Evolutionary conservation across 30 jellyfish, hydroid and myxozoan species (phyloP).

Genomic region (Haliclystus octoradiatus): DNA sequence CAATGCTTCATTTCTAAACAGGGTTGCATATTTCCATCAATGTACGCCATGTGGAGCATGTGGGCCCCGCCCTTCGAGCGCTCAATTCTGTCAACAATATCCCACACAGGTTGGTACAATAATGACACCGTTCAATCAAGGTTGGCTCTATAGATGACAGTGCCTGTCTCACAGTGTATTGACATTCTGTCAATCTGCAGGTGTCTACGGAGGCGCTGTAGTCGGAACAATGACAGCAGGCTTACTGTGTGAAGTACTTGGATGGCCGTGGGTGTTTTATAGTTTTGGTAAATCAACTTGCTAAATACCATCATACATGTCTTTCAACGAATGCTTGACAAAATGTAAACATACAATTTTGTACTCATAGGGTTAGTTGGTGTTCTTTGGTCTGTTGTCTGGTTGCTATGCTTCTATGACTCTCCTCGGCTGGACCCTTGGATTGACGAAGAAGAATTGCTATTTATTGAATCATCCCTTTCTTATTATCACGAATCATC

Average conservation of each 20-base stretch:
- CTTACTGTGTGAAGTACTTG: conserved; percentile 78
- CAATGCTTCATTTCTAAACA: conserved; percentile 37
- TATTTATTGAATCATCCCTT: conserved; percentile 50
- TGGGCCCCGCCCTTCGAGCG: conserved; percentile 99
- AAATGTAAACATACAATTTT: not conserved
- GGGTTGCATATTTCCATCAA: conserved; percentile 96
- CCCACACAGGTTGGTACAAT: conserved; percentile 73
- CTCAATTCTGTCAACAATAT: conserved; percentile 64
- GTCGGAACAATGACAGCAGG: conserved; percentile 91
- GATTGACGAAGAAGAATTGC: conserved; percentile 54
- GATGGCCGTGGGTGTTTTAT: conserved; percentile 92
- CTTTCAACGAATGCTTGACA: not conserved
- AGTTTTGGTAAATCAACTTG: conserved; percentile 46
- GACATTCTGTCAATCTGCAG: conserved; percentile 9
- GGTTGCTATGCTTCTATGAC: conserved; percentile 63
- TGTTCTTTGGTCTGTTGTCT: conserved; percentile 70
- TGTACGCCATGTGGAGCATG: conserved; percentile 95
- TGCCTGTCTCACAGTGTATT: not conserved
- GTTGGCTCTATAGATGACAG: no score
- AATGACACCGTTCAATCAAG: no score
- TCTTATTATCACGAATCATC: no score
- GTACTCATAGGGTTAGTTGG: conserved; percentile 55
- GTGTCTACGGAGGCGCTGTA: conserved; percentile 98
- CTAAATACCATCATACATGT: no score
- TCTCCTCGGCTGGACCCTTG: conserved; percentile 67